A percentile compares a stretch with the other conserved stretches of the same genome.
Evolutionary conservation across 2,888 invertebrate genomes (phyloP).

Genomic region (Megalurothrips usitatus): DNA sequence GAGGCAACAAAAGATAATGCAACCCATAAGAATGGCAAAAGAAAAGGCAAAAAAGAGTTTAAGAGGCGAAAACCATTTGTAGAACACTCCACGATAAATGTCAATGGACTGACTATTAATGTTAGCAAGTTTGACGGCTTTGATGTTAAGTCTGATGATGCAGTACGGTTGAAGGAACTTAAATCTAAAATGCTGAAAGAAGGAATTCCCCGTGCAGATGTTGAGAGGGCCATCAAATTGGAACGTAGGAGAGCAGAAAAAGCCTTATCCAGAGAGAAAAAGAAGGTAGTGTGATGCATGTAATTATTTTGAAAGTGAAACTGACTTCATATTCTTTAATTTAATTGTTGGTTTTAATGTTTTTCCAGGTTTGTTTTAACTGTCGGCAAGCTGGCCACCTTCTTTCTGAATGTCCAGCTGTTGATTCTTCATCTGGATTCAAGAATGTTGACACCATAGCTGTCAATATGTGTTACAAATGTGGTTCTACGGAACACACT

Average conservation of each 20-base stretch:
- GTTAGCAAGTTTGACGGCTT: conserved; percentile 64
- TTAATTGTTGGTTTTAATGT: not conserved
- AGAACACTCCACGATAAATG: conserved; percentile 51
- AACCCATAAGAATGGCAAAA: conserved; percentile 28
- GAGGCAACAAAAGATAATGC: conserved; percentile 30
- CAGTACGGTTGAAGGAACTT: conserved; percentile 58
- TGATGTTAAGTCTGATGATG: conserved; percentile 67
- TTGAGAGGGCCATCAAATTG: conserved; percentile 61
- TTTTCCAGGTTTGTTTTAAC: conserved; percentile 58
- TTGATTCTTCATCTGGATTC: conserved; percentile 49
- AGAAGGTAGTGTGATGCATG: conserved; percentile 50
- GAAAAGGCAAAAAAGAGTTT: conserved; percentile 34
- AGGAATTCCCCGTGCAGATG: conserved; percentile 61
- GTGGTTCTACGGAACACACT: conserved; percentile 83
- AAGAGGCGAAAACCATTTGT: conserved; percentile 45
- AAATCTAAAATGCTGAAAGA: conserved; percentile 59
- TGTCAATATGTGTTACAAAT: conserved; percentile 78
- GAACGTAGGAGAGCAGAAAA: conserved; percentile 70
- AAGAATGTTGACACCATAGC: conserved; percentile 47
- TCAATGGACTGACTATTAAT: conserved; percentile 61
- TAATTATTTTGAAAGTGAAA: not conserved
- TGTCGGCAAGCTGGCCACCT: conserved; percentile 75
- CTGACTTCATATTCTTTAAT: not conserved
- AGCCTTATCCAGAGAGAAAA: conserved; percentile 59
- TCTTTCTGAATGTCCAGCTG: conserved; percentile 73